Base-by-base conservation (phyloP, 2,113 vertebrate species). In the Austrofundulus limnaeus region DNA sequence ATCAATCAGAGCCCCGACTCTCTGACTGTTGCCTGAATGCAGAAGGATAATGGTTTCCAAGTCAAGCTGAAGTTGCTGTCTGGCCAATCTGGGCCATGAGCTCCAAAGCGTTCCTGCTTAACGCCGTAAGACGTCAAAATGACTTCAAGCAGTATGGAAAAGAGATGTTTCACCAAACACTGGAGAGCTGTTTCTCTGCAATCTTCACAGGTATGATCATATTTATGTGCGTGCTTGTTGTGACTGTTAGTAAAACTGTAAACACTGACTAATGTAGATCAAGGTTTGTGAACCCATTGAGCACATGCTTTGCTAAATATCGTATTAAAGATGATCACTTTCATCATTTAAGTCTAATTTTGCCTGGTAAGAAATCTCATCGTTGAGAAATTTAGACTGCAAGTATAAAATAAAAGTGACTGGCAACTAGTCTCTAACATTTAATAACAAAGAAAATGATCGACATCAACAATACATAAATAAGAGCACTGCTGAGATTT, bases 201-300 rank as follows among this genome's bases (percentile, higher is more conserved):
- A 61, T 85, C 61, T 70, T 87, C 66, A 84, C 66, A 91, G 90
- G 90, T 90, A 86, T 6, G 5, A 19, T 46, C 34, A 11, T 42
- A 2, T 60, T 67, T 10, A 57, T 2, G 38, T 47, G 1, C 45
- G 23, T 55, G 19, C 39, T 12, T 42, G 17, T n/a, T 31, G n/a
- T 4, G 24, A n/a, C n/a, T n/a, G 14, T 28, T 10, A 17, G 2
- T 52, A n/a, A 24, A 48, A 28, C 7, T 28, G 28, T 28, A n/a
- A n/a, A n/a, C n/a, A n/a, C n/a, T n/a, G n/a, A n/a, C n/a, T n/a
- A n/a, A n/a, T 28, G 28, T 28, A 28, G 28, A 7, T 28, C 3
- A 28, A n/a, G n/a, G n/a, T n/a, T n/a, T n/a, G n/a, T n/a, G n/a
- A n/a, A n/a, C n/a, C n/a, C 28, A 28, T 28, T 28, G 3, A 4